Evolutionary conservation across 2,113 vertebrate genomes (phyloP), one percentile per base, ranked within the genome.

Genomic region (Lepus europaeus): DNA sequence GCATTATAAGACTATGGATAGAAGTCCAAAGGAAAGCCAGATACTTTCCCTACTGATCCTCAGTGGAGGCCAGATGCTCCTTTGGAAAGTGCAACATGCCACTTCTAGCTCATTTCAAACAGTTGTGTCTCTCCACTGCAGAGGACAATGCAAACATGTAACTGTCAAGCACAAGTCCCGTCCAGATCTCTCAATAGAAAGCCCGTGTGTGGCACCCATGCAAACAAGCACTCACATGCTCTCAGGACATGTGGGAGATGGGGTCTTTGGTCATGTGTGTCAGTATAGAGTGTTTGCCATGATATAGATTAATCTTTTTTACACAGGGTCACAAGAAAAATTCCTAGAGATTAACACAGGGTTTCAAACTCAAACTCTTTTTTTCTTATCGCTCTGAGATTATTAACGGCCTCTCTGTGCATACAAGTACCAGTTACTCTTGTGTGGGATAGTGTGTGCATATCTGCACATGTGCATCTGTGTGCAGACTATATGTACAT

Each of bases 341-440:
- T 1, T 92, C 49, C 70, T 49, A 1, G 59, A 80, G 22, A 79
- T 66, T 61, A 74, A 61, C 39, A 72, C 11, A 2, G 5, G 16
- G 6, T 73, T 96, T 86, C n/a, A 70, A 81, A 16, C 11, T 93
- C 80, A 39, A 74, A 23, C 78, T 88, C n/a, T 70, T 25, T 88
- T 81, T 51, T 81, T 9, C 45, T 81, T 33, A 72, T 85, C 19
- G 59, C 6, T 36, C 16, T 90, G 6, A 83, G 10, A n/a, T 4
- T 31, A 90, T 64, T 29, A 25, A 61, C 45, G 22, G 4, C 2
- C 6, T 78, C 0, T 59, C 3, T 49, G 3, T 82, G 23, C 74
- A 1, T 25, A 2, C 19, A 16, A 25, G 1, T 77, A 3, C 19
- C 63, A 64, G 17, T 64, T 25, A 64, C 19, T 23, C 23, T 22